phyloP scores from a whole-genome alignment of 2,797 vertebrate genomes.

The Salmo trutta region DNA sequence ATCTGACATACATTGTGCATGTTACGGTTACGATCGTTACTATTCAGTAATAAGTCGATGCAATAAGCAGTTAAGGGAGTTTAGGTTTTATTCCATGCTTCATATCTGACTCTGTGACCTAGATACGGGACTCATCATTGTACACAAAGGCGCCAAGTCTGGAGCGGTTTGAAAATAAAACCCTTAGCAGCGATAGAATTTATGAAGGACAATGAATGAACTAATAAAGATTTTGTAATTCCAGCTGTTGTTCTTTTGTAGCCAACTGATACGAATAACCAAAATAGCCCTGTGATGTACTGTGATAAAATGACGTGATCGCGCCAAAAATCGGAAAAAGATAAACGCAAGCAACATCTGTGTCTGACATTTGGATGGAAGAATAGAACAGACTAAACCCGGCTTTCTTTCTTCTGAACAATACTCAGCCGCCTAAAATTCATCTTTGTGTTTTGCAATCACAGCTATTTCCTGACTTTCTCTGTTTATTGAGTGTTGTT shows the following conservation, averaged over 20 bases:
- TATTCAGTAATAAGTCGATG: not conserved
- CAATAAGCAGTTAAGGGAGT: accelerated
- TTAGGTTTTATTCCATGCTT: conserved; percentile 14
- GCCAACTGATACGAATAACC: not conserved
- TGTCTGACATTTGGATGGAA: not conserved
- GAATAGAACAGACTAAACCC: not conserved
- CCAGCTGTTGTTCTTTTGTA: not conserved
- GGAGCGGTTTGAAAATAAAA: conserved; percentile 74
- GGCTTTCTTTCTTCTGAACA: not conserved
- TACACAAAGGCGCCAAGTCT: conserved; percentile 82
- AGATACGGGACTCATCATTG: conserved; percentile 74
- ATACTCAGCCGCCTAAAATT: not conserved
- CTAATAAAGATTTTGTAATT: not conserved
- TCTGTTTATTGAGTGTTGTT: not conserved
- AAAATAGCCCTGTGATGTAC: not conserved
- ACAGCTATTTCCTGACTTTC: not conserved
- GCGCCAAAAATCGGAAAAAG: conserved; percentile 33
- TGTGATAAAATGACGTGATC: conserved; percentile 3
- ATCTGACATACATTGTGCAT: accelerated
- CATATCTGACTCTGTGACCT: conserved; percentile 74
- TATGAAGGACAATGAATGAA: conserved; percentile 32
- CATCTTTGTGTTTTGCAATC: not conserved
- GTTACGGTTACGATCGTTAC: not conserved
- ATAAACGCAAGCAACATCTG: not conserved
- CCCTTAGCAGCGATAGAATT: conserved; percentile 15